Conservation (phyloP, 2,888 invertebrate genomes). For the Mythimna vitellina region DNA sequence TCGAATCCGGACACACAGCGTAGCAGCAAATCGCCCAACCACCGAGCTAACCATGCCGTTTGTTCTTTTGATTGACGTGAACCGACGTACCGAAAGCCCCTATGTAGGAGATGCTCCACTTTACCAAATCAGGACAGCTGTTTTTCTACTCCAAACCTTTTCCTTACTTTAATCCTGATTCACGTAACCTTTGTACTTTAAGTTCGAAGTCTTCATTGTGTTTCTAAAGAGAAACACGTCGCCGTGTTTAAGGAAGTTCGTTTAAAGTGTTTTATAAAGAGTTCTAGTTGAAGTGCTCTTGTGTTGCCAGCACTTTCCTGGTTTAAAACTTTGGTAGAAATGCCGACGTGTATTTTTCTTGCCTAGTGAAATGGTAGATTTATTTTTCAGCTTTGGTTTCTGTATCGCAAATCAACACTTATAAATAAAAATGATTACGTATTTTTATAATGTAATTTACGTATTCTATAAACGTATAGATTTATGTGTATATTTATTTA, state of each 20-base stretch:
- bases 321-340: constrained; percentile 15
- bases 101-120: not conserved
- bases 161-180: constrained; percentile 2
- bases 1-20: too few species aligned
- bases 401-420: not conserved
- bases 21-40: too few species aligned
- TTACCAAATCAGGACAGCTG: not conserved
- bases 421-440: too few species aligned
- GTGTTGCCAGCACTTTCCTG: constrained; percentile 14
- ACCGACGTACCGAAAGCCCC: not conserved
- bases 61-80: not conserved
- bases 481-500: too few species aligned
- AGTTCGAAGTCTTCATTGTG: constrained; percentile 28
- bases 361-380: not conserved
- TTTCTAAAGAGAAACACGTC: constrained; percentile 27
- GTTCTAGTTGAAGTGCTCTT: constrained; percentile 32
- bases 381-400: not conserved
- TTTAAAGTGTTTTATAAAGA: constrained; percentile 37
- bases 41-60: too few species aligned
- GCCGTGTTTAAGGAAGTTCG: not conserved
- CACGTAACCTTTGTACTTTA: not conserved
- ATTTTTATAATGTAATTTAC: too few species aligned
- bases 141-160: not conserved
- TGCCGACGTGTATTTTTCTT: constrained; percentile 1
- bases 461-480: too few species aligned